Base-by-base conservation (phyloP, 2,797 vertebrate genomes). In the Hemibagrus guttatus region DNA sequence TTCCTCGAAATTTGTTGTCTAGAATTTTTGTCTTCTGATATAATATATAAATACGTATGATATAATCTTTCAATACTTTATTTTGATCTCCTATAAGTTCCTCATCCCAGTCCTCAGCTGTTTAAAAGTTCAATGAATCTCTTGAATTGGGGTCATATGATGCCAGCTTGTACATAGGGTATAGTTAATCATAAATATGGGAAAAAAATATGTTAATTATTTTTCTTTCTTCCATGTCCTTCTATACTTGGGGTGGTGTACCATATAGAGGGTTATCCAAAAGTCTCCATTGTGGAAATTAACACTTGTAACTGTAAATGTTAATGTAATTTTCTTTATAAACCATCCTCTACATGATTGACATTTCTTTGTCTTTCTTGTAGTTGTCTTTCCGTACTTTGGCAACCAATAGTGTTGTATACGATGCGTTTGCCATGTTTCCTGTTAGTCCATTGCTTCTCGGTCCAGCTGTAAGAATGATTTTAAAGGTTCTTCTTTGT, bases 1-100 rank as follows among this genome's bases (percentile, higher is more conserved):
- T 69, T 85, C 59, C 3, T 56, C 28, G 46, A n/a, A 59, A 80
- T 28, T 63, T 80, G n/a, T 63, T 80, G n/a, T 19, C 52, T 56
- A 31, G 42, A n/a, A 72, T 52, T n/a, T 75, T 54, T 31, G 16
- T 39, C 39, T 75, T 28, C 1, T 7, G 14, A 75, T 16, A 28
- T 31, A 11, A 58, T n/a, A n/a, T n/a, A n/a, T 58, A 13, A 35
- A 3, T 19, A n/a, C n/a, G 3, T 39, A 39, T 12, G 0, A 79
- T 6, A 1, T 28, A 16, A 19, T 76, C 23, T 74, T n/a, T n/a
- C 66, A 17, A 26, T 72, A 46, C 39, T 46, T 72, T 72, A 39
- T 74, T 74, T 49, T 31, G 52, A 56, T 31, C 7, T 31, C 16
- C 74, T 31, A 0, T 3, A 76, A 54, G n/a, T 31, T 76, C 4